phyloP scores from a whole-genome alignment of 2,888 invertebrate species.

The Himalopsyche anomala region DNA sequence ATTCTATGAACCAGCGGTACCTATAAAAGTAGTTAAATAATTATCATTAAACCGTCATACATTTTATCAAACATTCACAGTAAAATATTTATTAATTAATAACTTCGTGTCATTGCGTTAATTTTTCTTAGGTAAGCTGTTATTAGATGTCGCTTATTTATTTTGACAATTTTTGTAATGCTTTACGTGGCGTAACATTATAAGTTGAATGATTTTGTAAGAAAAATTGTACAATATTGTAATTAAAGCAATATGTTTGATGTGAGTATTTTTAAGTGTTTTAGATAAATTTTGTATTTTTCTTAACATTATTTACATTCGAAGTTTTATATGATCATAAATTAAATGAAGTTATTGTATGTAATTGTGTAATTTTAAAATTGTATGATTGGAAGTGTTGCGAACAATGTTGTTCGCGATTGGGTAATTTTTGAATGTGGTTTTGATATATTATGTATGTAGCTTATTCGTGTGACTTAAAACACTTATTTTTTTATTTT shows the following conservation, averaged over 20 bases:
- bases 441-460: not conserved
- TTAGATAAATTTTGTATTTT: slow-evolving; percentile 54
- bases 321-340: slow-evolving; percentile 24
- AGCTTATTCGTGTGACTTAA: not conserved
- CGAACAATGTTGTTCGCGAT: slow-evolving; percentile 1
- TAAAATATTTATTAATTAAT: not conserved
- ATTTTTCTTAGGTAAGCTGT: not conserved
- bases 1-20: slow-evolving; percentile 14
- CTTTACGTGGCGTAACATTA: not conserved
- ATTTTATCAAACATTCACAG: slow-evolving; percentile 6
- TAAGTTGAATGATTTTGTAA: slow-evolving; percentile 17
- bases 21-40: not conserved
- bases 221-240: slow-evolving; percentile 61
- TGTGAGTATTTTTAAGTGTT: slow-evolving; percentile 56
- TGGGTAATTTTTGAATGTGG: slow-evolving; percentile 12
- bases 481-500: too few relatives aligned
- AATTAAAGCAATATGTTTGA: slow-evolving; percentile 63
- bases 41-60: not conserved
- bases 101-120: not conserved
- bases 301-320: slow-evolving; percentile 46
- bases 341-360: not conserved
- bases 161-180: not conserved
- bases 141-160: slow-evolving; percentile 10
- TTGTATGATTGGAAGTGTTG: not conserved
- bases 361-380: not conserved